phyloP scores from a whole-genome alignment of 2,113 vertebrate genomes.

The Burhinus oedicnemus region DNA sequence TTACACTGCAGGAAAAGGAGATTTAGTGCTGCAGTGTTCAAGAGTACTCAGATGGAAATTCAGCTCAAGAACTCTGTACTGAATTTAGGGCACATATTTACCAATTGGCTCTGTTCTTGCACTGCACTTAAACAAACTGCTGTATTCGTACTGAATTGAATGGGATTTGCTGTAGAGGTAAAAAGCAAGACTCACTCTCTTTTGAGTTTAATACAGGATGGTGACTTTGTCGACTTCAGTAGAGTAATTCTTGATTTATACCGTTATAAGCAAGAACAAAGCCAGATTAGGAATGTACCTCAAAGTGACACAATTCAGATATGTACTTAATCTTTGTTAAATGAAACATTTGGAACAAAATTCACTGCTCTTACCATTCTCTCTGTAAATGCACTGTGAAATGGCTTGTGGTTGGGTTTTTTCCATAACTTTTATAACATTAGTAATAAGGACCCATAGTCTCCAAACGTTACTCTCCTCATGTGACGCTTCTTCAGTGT shows the following conservation, averaged over 20 bases:
- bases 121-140: not conserved
- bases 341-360: not conserved
- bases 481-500: not conserved
- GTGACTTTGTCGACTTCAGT: not conserved
- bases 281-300: not conserved
- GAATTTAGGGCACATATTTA: not conserved
- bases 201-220: not conserved
- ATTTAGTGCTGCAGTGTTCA: not conserved
- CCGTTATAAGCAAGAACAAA: not conserved
- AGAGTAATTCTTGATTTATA: not conserved
- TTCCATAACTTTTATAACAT: not conserved
- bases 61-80: not conserved
- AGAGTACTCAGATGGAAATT: not conserved
- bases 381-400: not conserved
- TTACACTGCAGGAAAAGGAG: not conserved
- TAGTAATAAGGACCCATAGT: not conserved
- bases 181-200: not conserved
- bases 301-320: not conserved
- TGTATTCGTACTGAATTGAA: not conserved
- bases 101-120: not conserved
- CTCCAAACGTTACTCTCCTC: not conserved
- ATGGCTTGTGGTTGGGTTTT: not conserved
- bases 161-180: not conserved
- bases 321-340: not conserved
- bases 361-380: not conserved